A percentile compares a stretch with the other conserved stretches of the same genome.
Conservation (phyloP, 2,797 vertebrate species). For the Artibeus jamaicensis region DNA sequence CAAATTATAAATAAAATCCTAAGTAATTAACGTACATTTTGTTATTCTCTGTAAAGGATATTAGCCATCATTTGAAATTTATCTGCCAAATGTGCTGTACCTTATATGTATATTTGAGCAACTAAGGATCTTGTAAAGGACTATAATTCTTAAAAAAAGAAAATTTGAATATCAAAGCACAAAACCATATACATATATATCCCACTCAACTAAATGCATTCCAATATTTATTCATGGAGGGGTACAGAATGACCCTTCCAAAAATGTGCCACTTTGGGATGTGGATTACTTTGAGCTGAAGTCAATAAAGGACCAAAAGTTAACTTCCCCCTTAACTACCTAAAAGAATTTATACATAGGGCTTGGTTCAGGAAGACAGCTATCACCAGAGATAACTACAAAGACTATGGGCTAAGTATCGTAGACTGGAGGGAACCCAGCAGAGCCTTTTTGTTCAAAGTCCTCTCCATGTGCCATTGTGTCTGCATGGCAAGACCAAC, state of each 20-base stretch:
- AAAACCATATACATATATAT: neutral
- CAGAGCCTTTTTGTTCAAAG: neutral
- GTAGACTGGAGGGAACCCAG: neutral
- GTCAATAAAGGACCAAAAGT: too few relatives aligned
- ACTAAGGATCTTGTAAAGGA: neutral
- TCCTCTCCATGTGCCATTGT: neutral
- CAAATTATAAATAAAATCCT: neutral
- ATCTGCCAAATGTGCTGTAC: neutral
- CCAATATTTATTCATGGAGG: neutral
- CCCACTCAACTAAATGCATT: conserved; percentile 12
- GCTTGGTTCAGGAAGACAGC: neutral
- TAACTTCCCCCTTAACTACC: too few relatives aligned
- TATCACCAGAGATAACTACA: neutral
- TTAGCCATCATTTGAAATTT: neutral
- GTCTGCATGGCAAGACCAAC: neutral
- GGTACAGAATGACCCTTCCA: neutral
- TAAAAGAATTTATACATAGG: neutral
- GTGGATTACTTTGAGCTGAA: too few relatives aligned
- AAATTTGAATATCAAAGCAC: neutral
- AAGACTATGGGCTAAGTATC: neutral
- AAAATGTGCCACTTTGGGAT: neutral
- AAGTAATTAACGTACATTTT: neutral
- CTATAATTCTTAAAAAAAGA: neutral
- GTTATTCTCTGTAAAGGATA: conserved; percentile 3
- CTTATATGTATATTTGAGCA: neutral